phyloP scores from a whole-genome alignment of 2,888 invertebrate species.

The Steromphala cineraria region DNA sequence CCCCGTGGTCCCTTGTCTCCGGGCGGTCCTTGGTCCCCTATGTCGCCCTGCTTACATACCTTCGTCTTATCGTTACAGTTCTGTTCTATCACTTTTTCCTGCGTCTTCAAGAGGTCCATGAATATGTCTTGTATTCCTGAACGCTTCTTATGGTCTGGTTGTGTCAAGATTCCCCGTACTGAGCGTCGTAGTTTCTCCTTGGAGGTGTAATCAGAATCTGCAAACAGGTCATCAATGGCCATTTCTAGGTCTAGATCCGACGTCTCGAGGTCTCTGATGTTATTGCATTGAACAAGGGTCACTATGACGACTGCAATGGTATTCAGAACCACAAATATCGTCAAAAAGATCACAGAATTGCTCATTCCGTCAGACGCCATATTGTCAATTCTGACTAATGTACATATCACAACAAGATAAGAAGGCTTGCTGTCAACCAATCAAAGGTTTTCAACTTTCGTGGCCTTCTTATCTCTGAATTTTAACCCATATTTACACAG shows the following conservation, averaged over 20 bases:
- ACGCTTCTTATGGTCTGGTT: neutral
- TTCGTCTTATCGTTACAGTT: neutral
- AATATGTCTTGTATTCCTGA: neutral
- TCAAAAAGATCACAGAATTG: neutral
- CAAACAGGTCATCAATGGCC: neutral
- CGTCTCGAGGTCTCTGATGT: neutral
- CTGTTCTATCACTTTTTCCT: neutral
- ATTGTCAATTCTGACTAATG: neutral
- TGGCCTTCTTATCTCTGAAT: no score
- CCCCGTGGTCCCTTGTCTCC: neutral
- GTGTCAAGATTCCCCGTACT: no score
- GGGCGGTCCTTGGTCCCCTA: neutral
- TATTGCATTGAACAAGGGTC: neutral
- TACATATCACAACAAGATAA: no score
- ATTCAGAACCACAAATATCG: neutral
- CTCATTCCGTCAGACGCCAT: constrained; percentile 6
- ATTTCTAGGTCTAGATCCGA: neutral
- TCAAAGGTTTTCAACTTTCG: no score
- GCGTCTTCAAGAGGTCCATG: neutral
- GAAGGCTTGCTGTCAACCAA: no score
- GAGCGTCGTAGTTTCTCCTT: no score
- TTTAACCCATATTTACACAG: no score
- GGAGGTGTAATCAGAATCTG: neutral
- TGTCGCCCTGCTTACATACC: neutral
- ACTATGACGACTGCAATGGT: neutral